A percentile compares a stretch with the other conserved stretches of the same genome.
Evolutionary conservation across 2,888 invertebrate species (phyloP).

Genomic region (Disparrhopalites patrizii): DNA sequence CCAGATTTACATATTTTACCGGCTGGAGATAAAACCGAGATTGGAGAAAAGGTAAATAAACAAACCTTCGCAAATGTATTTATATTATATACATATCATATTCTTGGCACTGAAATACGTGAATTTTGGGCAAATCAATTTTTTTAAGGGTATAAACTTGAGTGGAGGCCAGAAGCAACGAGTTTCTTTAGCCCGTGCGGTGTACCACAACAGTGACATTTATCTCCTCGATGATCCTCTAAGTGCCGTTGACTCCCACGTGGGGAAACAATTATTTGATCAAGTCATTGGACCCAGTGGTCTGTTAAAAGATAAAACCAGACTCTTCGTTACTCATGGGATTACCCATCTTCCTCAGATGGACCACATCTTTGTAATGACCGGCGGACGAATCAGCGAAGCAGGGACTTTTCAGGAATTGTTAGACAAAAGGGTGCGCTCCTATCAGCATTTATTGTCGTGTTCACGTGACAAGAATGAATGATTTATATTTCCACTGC

Average conservation of each 20-base stretch:
- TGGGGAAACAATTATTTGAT: constrained; percentile 96
- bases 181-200: constrained; percentile 66
- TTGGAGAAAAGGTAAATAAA: constrained; percentile 82
- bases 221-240: constrained; percentile 60
- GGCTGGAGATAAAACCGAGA: constrained; percentile 95
- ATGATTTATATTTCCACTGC: too few species aligned
- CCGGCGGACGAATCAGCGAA: constrained; percentile 82
- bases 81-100: neutral
- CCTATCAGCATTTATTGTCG: neutral
- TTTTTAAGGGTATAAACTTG: constrained; percentile 65
- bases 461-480: too few species aligned
- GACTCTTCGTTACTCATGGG: constrained; percentile 91
- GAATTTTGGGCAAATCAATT: too few species aligned
- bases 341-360: constrained; percentile 87
- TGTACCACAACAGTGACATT: constrained; percentile 54
- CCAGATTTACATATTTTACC: constrained; percentile 90
- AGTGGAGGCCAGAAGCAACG: constrained; percentile 68
- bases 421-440: constrained; percentile 64
- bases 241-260: constrained; percentile 64
- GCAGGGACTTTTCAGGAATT: constrained; percentile 85
- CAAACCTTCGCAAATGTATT: neutral
- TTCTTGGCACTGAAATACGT: too few species aligned
- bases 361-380: constrained; percentile 84
- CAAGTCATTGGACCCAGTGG: constrained; percentile 80
- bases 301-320: constrained; percentile 65